A percentile compares a stretch with the other conserved stretches of the same genome.
phyloP scores from a whole-genome alignment of 2,888 invertebrate genomes.

The Torymus tubicola region DNA sequence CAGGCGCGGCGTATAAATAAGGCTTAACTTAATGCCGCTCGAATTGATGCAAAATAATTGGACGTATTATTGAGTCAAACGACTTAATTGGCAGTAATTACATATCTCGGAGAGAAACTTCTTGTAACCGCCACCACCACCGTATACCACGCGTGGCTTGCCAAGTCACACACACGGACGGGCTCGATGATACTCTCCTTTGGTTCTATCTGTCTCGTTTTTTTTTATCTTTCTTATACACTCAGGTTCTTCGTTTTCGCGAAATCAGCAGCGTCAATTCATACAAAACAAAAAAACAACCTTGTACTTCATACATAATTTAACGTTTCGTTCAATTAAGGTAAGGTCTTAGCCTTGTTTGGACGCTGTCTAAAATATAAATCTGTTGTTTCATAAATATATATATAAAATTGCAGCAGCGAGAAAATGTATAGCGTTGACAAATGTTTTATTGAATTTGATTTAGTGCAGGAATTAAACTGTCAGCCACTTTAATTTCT shows the following conservation, averaged over 20 bases:
- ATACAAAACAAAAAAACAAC: too few relatives aligned
- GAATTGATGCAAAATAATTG: slow-evolving; percentile 55
- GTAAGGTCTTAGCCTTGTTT: too few relatives aligned
- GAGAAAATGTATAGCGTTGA: too few relatives aligned
- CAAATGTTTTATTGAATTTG: too few relatives aligned
- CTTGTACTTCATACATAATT: not conserved
- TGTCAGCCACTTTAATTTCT: too few relatives aligned
- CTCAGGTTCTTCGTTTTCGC: not conserved
- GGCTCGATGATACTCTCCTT: not conserved
- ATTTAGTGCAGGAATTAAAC: too few relatives aligned
- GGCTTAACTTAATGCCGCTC: slow-evolving; percentile 18
- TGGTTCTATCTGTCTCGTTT: too few relatives aligned
- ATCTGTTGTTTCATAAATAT: too few relatives aligned
- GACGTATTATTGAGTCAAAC: slow-evolving; percentile 45
- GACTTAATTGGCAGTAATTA: slow-evolving; percentile 54
- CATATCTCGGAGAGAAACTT: slow-evolving; percentile 29
- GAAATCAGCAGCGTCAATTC: slow-evolving; percentile 5
- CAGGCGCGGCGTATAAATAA: slow-evolving; percentile 12
- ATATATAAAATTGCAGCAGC: too few relatives aligned
- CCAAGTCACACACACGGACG: slow-evolving; percentile 27
- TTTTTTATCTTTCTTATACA: too few relatives aligned
- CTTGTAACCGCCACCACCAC: slow-evolving; percentile 1
- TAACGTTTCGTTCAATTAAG: not conserved
- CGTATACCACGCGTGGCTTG: slow-evolving; percentile 23
- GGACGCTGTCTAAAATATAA: too few relatives aligned